Percentiles rank a stretch among this genome's conserved stretches.
Evolutionary conservation across 2,888 invertebrate genomes (phyloP).

Genomic region (Spodoptera exigua): DNA sequence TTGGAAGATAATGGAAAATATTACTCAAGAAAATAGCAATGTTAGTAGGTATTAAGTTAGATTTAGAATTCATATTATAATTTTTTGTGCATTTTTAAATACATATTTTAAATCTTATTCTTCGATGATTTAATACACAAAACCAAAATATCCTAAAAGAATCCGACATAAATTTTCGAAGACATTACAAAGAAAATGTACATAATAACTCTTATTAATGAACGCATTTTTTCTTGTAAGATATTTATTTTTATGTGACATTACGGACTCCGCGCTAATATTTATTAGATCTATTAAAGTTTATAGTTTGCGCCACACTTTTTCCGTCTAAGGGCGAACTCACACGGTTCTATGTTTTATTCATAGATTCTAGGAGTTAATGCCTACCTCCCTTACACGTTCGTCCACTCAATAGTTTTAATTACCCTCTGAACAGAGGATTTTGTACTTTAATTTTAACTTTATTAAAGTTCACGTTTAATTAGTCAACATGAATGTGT

Average conservation of each 20-base stretch:
- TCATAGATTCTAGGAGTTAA: slow-evolving; percentile 68
- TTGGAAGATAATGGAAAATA: too few relatives aligned
- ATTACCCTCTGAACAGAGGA: slow-evolving; percentile 70
- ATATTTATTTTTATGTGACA: slow-evolving; percentile 44
- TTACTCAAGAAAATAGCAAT: too few relatives aligned
- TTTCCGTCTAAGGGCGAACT: slow-evolving; percentile 63
- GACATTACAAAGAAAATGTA: slow-evolving; percentile 47
- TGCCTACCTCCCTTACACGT: slow-evolving; percentile 68
- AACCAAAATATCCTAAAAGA: slow-evolving; percentile 25
- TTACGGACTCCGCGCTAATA: slow-evolving; percentile 30
- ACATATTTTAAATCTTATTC: slow-evolving; percentile 6
- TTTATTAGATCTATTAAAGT: slow-evolving; percentile 36
- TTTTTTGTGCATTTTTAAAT: too few relatives aligned
- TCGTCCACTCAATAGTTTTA: slow-evolving; percentile 71
- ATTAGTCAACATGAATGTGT: slow-evolving; percentile 31
- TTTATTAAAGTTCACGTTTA: slow-evolving; percentile 31
- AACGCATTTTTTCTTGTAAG: slow-evolving; percentile 32
- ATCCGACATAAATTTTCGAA: slow-evolving; percentile 32
- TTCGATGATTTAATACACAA: slow-evolving; percentile 8
- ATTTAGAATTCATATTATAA: too few relatives aligned
- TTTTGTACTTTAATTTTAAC: slow-evolving; percentile 59
- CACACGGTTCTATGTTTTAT: slow-evolving; percentile 78
- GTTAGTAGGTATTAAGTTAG: too few relatives aligned
- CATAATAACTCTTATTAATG: slow-evolving; percentile 44
- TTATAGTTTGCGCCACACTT: slow-evolving; percentile 51